Evolutionary conservation across 2,888 invertebrate species (phyloP).

Genomic region (Prostheceraeus crozeri): DNA sequence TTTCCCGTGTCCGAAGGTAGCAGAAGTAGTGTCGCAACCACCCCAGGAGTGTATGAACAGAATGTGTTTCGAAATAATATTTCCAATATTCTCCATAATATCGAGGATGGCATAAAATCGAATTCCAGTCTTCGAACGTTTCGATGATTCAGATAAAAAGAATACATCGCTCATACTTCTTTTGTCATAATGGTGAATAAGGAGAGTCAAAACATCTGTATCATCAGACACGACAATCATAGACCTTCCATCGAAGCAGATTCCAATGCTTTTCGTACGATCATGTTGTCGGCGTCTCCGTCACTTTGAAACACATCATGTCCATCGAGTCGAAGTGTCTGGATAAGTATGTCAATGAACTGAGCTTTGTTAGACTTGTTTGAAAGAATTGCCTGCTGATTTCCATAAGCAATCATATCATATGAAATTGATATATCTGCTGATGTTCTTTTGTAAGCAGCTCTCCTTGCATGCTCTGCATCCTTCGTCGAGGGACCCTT

Average conservation of each 20-base stretch:
- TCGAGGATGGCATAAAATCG: too few species aligned
- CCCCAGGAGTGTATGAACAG: too few species aligned
- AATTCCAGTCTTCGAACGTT: too few species aligned
- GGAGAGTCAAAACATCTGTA: too few species aligned
- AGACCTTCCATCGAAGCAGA: slow-evolving; percentile 10
- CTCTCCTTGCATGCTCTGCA: slow-evolving; percentile 6
- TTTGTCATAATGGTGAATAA: too few species aligned
- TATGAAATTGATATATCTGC: slow-evolving; percentile 11
- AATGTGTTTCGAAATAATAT: too few species aligned
- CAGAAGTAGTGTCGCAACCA: too few species aligned
- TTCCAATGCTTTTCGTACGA: neutral
- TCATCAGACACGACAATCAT: too few species aligned
- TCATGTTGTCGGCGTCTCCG: slow-evolving; percentile 15
- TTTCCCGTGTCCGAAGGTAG: too few species aligned
- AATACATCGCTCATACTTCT: too few species aligned
- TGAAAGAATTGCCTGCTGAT: slow-evolving; percentile 5
- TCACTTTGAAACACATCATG: slow-evolving; percentile 15
- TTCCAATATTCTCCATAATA: neutral
- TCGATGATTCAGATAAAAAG: too few species aligned
- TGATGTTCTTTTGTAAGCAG: slow-evolving; percentile 7
- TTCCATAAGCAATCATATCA: slow-evolving; percentile 4
- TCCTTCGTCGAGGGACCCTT: slow-evolving; percentile 14
- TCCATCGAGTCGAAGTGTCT: neutral
- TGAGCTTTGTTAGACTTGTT: neutral
- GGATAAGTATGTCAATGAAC: neutral